Evolutionary conservation across 1,140 invertebrate species (phyloP), one percentile per base, ranked within the genome.

Genomic region (Anastrepha ludens): DNA sequence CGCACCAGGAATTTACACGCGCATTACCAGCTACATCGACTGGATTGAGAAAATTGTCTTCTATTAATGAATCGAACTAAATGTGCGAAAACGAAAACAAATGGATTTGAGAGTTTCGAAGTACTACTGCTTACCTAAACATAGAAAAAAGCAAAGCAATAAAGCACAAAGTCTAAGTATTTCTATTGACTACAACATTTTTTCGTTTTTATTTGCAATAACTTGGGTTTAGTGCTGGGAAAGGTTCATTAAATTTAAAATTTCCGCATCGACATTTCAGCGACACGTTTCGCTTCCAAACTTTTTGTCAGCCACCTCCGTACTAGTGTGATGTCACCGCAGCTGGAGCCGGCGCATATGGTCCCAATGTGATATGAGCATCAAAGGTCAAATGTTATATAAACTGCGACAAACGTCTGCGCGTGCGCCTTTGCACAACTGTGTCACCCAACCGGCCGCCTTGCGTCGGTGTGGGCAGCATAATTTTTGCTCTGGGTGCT

Each of bases 1-100:
- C 2, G 90, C 93, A 55, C 96, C 96, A 1, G 96, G 95, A 2
- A 94, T 97, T 8, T 97, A 97, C 91, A 96, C 96, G 3, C 94
- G 95, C 50, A 94, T 97, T 3, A 94, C 94, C n/a, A 92, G 93
- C 58, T 97, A 96, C 90, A 88, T 97, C 15, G 95, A 96, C 88
- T 97, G 97, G 97, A 97, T 97, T 86, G 96, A 97, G 91, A 89
- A 92, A 47, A 39, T 74, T 74, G 41, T 74, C 39, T 74, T 44
- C 41, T 74, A 74, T 44, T 74, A 47, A 74, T 62, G 1, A 62
- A 62, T 13, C 60, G 0, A 55, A 55, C 60, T 15, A n/a, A 62
- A 62, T 62, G 60, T 62, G 15, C 13, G 8, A 13, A 62, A 62
- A 55, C 11, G 50, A 6, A 6, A 55, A 55, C 50, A 55, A 55